These are phyloP conservation scores for Amphimedon queenslandica DNA, from an alignment of 37 sponge, comb jelly and placozoan genomes.

Conservation along the genomic window DNA sequence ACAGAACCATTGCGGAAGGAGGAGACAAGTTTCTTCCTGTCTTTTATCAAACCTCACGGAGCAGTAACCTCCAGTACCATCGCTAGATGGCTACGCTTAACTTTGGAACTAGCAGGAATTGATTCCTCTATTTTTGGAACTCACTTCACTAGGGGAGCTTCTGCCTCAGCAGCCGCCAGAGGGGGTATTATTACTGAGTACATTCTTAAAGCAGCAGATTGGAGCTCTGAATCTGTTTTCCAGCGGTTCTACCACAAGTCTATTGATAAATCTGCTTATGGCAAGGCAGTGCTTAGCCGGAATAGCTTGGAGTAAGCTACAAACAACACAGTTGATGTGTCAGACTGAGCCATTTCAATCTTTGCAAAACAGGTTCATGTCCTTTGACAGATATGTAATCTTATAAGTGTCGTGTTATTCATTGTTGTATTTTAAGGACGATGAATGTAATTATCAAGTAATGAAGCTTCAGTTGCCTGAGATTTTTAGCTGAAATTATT, in stretches of 20 bases:
- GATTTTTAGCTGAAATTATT: too few species aligned
- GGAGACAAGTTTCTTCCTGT: slow-evolving; percentile 7
- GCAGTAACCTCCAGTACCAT: too few species aligned
- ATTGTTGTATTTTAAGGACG: too few species aligned
- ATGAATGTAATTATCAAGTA: too few species aligned
- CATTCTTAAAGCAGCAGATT: slow-evolving; percentile 26
- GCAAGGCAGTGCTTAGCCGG: neutral
- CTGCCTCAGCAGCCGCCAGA: slow-evolving; percentile 6
- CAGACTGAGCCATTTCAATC: too few species aligned
- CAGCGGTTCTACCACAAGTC: slow-evolving; percentile 17
- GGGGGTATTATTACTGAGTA: slow-evolving; percentile 4
- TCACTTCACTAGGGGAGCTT: slow-evolving; percentile 32
- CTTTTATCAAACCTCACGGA: too few species aligned
- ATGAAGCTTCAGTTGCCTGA: too few species aligned
- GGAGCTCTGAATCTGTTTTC: slow-evolving; percentile 18
- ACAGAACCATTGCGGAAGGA: neutral
- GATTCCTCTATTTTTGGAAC: slow-evolving; percentile 22
- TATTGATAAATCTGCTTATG: neutral
- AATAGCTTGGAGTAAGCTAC: neutral
- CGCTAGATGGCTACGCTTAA: slow-evolving; percentile 17
- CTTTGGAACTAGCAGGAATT: slow-evolving; percentile 15
- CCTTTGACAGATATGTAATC: too few species aligned
- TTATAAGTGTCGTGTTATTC: too few species aligned
- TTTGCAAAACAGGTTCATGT: too few species aligned
- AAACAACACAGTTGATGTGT: too few species aligned